These are phyloP conservation scores for Leucophenga maculata DNA, from an alignment of 2,888 invertebrate species.

Conservation along the genomic window DNA sequence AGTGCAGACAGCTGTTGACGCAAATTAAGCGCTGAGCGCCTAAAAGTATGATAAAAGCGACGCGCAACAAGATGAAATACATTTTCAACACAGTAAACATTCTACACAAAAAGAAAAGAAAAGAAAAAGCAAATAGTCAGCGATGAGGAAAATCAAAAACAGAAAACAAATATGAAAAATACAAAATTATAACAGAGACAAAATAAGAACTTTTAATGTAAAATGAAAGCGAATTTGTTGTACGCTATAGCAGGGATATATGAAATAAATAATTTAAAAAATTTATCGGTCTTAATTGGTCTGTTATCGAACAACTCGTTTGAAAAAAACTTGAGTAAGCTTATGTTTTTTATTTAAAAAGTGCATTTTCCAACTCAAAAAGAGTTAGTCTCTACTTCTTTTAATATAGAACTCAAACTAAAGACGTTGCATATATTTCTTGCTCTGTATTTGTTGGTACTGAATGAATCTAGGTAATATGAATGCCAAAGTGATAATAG, in stretches of 20 bases:
- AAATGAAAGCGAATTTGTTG: neutral
- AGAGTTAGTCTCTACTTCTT: no score
- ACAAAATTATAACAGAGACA: slow-evolving; percentile 40
- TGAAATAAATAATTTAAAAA: no score
- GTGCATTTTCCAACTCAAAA: no score
- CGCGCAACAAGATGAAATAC: slow-evolving; percentile 59
- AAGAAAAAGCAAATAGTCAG: slow-evolving; percentile 36
- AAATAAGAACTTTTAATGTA: neutral
- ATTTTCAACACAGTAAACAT: slow-evolving; percentile 57
- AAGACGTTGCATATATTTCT: no score
- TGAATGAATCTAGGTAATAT: no score
- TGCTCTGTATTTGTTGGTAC: no score
- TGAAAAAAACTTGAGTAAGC: no score
- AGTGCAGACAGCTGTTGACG: slow-evolving; percentile 29
- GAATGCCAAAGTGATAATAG: no score
- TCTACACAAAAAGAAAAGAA: slow-evolving; percentile 66
- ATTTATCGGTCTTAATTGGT: no score
- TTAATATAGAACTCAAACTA: no score
- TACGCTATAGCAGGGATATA: neutral
- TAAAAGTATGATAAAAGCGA: slow-evolving; percentile 1
- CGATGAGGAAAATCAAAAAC: neutral
- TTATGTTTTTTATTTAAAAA: no score
- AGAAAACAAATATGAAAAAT: neutral
- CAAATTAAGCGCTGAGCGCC: slow-evolving; percentile 28
- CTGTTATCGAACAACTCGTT: no score